Conservation (phyloP, 2,888 invertebrate genomes). For the Zaprionus bogoriensis region DNA sequence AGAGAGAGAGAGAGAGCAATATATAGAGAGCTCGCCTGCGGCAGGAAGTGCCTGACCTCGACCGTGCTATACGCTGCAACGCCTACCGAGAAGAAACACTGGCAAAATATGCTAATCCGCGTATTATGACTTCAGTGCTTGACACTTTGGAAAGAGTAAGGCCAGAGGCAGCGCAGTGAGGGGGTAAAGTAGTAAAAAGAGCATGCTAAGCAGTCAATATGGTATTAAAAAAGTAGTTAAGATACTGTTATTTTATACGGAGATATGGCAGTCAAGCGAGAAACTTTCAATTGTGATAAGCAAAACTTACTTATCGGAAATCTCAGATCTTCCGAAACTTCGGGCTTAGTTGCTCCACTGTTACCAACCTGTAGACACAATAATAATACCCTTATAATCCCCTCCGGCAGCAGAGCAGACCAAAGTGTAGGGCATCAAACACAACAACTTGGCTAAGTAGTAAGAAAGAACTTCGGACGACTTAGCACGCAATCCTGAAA, state of each 20-base stretch:
- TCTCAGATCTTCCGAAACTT: too few relatives aligned
- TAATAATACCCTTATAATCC: slow-evolving; percentile 57
- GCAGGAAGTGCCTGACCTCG: slow-evolving; percentile 57
- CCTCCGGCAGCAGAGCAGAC: neutral
- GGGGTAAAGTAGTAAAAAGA: neutral
- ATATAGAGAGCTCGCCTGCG: slow-evolving; percentile 29
- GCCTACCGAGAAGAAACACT: slow-evolving; percentile 12
- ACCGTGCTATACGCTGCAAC: slow-evolving; percentile 65
- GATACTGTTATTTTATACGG: too few relatives aligned
- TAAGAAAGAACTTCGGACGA: slow-evolving; percentile 62
- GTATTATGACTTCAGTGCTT: slow-evolving; percentile 27
- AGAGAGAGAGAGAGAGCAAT: slow-evolving; percentile 23
- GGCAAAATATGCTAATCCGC: slow-evolving; percentile 46
- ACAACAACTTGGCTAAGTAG: slow-evolving; percentile 58
- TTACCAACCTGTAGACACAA: slow-evolving; percentile 47
- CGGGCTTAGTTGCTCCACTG: too few relatives aligned
- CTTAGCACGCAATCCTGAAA: slow-evolving; percentile 73
- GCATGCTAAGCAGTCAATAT: neutral
- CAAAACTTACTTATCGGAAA: too few relatives aligned
- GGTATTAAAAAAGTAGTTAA: too few relatives aligned
- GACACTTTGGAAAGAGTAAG: neutral
- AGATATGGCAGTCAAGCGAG: too few relatives aligned
- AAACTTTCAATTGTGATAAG: too few relatives aligned
- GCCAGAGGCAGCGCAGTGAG: neutral
- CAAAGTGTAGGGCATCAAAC: slow-evolving; percentile 50